Conservation (phyloP, 64 coral and sea anemone genomes). For the Porites lutea region DNA sequence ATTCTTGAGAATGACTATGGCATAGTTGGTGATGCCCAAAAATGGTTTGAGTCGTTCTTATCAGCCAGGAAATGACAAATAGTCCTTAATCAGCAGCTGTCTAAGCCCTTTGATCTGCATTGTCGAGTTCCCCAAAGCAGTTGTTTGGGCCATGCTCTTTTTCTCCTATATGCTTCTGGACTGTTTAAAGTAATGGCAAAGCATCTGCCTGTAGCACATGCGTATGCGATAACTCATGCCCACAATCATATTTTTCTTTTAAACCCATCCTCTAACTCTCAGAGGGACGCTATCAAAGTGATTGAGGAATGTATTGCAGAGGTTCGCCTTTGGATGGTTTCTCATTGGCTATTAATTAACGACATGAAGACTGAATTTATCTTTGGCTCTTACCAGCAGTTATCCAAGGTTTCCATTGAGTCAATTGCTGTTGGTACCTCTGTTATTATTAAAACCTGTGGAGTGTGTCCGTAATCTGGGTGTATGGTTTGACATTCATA, state of each 20-base stretch:
- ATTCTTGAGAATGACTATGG: slow-evolving; percentile 21
- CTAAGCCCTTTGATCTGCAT: neutral
- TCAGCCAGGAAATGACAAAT: neutral
- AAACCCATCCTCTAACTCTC: no score
- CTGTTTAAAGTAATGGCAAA: neutral
- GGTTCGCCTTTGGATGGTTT: no score
- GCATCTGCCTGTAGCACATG: neutral
- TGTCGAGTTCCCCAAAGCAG: neutral
- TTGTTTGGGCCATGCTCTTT: neutral
- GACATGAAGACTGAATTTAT: no score
- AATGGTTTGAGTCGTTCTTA: neutral
- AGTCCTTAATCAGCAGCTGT: neutral
- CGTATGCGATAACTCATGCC: neutral
- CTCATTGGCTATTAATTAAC: no score
- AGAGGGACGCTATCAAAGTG: no score
- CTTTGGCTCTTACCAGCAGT: no score
- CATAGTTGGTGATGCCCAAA: neutral
- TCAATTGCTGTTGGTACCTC: no score
- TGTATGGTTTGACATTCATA: no score
- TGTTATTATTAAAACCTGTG: no score
- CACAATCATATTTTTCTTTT: neutral
- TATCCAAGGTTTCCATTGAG: no score
- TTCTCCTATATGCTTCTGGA: neutral
- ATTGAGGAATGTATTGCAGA: no score
- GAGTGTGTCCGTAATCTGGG: no score